Evolutionary conservation across 2,797 vertebrate species (phyloP).

Genomic region (Platyrinchus mystaceus): DNA sequence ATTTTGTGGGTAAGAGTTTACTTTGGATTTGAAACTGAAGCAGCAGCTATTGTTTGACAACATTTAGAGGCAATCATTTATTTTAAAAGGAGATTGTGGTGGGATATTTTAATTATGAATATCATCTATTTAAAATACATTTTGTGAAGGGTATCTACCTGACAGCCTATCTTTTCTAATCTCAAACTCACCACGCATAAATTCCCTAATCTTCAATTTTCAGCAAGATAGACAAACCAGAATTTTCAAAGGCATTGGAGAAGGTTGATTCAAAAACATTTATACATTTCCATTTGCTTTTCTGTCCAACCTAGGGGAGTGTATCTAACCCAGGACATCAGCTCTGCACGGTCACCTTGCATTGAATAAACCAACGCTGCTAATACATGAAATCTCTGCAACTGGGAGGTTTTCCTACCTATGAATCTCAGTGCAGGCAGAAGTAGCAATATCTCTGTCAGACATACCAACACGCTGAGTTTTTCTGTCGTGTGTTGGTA

Average conservation of each 20-base stretch:
- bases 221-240: neutral
- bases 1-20: conserved; percentile 1
- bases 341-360: neutral
- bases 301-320: neutral
- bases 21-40: neutral
- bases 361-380: neutral
- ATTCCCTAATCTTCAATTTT: neutral
- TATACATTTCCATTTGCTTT: neutral
- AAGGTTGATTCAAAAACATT: neutral
- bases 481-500: neutral
- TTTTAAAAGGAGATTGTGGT: neutral
- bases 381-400: neutral
- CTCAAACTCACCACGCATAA: neutral
- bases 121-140: neutral
- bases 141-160: neutral
- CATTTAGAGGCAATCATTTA: neutral
- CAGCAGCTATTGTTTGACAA: neutral
- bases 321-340: neutral
- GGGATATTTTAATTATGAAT: neutral
- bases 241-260: neutral
- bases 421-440: neutral
- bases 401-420: neutral
- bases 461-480: rapidly evolving
- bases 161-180: neutral
- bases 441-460: neutral